Conservation (phyloP, 2,888 invertebrate genomes). For the Hedychridium roseum region DNA sequence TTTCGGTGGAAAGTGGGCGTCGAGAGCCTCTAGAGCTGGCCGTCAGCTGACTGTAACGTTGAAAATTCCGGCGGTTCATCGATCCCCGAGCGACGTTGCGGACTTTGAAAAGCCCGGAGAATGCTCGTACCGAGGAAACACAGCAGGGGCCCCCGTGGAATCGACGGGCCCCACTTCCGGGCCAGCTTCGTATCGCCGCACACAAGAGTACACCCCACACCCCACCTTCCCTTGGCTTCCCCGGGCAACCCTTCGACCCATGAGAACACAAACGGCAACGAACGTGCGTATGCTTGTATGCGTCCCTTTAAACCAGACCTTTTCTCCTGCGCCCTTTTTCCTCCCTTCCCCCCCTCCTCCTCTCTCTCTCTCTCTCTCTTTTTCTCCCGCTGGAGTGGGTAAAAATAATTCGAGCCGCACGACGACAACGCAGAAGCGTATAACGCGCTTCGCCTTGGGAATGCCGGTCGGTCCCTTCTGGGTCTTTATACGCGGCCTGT, state of each 20-base stretch:
- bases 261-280: conserved; percentile 5
- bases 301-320: conserved; percentile 11
- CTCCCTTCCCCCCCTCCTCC: neutral
- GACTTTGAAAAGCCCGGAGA: conserved; percentile 10
- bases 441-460: conserved; percentile 2
- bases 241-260: conserved; percentile 6
- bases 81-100: neutral
- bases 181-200: no score
- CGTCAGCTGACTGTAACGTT: conserved; percentile 17
- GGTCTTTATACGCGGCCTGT: conserved; percentile 1
- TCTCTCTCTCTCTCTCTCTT: neutral
- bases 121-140: conserved; percentile 25
- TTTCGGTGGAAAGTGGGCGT: neutral
- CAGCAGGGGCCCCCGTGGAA: conserved; percentile 33
- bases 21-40: conserved; percentile 11
- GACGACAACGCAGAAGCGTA: neutral
- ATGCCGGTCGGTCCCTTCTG: conserved; percentile 1
- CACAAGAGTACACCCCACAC: conserved; percentile 19
- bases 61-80: conserved; percentile 3
- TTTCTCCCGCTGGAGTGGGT: neutral
- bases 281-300: no score
- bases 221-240: neutral
- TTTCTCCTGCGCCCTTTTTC: neutral
- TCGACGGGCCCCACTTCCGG: conserved; percentile 24
- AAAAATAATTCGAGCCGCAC: conserved; percentile 6